Evolutionary conservation across 2,797 vertebrate genomes (phyloP).

Genomic region (Knipowitschia caucasica): DNA sequence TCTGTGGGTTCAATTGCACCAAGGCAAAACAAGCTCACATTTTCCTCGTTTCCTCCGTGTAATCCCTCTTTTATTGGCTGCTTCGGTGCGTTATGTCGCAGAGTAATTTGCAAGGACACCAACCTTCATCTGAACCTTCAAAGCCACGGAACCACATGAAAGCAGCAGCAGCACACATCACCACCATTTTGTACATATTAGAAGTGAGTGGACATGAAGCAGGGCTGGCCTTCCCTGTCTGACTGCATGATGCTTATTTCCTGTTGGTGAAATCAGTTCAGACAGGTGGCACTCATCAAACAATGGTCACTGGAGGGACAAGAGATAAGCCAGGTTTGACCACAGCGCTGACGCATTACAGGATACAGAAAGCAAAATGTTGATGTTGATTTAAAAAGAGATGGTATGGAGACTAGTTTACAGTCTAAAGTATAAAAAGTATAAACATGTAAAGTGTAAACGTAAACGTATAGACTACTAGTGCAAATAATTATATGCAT

Average conservation of each 20-base stretch:
- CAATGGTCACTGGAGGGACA: constrained; percentile 48
- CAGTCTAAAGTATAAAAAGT: no score
- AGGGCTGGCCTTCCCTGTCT: constrained; percentile 45
- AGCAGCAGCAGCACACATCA: constrained; percentile 49
- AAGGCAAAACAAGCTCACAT: constrained; percentile 42
- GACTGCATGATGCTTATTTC: constrained; percentile 64
- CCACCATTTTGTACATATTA: constrained; percentile 42
- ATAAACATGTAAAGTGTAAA: no score
- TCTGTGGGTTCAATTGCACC: background rate
- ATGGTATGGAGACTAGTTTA: no score
- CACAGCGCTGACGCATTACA: constrained; percentile 48
- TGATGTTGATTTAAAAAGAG: no score
- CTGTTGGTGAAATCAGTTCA: constrained; percentile 62
- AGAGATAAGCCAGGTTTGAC: constrained; percentile 43
- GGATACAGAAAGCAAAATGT: no score
- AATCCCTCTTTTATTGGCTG: constrained; percentile 53
- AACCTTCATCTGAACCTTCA: constrained; percentile 48
- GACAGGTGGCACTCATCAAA: constrained; percentile 46
- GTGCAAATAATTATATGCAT: no score
- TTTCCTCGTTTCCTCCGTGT: constrained; percentile 34
- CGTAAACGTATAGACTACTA: no score
- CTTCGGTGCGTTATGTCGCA: constrained; percentile 45
- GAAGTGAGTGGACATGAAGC: constrained; percentile 54
- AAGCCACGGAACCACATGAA: constrained; percentile 59
- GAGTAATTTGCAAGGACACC: constrained; percentile 56